Evolutionary conservation across 2,888 invertebrate genomes (phyloP).

Genomic region (Girardia tigrina): DNA sequence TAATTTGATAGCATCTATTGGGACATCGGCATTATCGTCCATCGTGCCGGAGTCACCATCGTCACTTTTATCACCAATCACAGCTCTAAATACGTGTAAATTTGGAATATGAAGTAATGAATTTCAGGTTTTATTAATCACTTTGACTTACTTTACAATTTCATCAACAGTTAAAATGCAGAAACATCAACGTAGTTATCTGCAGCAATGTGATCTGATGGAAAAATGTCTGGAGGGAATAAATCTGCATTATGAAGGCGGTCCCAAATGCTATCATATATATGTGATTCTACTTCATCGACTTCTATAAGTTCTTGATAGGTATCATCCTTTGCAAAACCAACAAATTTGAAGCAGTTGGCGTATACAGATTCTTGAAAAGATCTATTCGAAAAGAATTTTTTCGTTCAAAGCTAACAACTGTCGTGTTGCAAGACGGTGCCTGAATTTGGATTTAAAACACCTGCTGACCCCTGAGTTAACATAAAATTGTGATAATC

Average conservation of each 20-base stretch:
- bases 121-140: no score
- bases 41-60: no score
- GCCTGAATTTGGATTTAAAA: conserved; percentile 35
- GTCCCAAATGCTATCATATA: conserved; percentile 18
- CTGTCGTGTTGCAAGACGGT: no score
- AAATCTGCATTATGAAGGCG: not conserved
- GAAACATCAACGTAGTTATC: no score
- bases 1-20: no score
- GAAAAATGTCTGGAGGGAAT: not conserved
- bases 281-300: not conserved
- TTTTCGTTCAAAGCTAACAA: not conserved
- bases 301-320: not conserved
- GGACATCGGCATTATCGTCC: no score
- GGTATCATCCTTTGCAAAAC: not conserved
- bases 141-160: no score
- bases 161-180: no score
- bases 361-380: not conserved
- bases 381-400: not conserved
- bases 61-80: no score
- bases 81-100: no score
- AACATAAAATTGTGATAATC: no score
- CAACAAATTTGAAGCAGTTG: conserved; percentile 16
- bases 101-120: no score
- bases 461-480: conserved; percentile 39
- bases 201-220: not conserved